Conservation (phyloP, 2,113 vertebrate genomes). For the Peromyscus polionotus region DNA sequence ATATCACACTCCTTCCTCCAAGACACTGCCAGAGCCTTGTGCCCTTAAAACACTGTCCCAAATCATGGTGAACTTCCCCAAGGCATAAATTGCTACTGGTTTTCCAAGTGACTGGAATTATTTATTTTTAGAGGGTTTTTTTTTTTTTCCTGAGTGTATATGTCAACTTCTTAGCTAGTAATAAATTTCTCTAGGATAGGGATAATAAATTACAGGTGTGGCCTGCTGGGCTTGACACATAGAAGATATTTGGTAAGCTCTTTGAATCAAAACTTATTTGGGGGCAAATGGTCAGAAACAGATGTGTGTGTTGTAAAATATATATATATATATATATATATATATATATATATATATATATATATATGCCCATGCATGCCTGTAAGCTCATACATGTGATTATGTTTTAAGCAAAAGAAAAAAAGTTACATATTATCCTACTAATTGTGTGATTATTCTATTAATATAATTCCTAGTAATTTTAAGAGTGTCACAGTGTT, state of each 20-base stretch:
- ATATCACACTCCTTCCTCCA: neutral
- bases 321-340: too few species aligned
- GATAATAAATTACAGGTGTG: slow-evolving; percentile 46
- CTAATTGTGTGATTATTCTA: neutral
- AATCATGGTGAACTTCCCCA: neutral
- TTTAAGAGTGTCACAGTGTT: neutral
- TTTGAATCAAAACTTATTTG: slow-evolving; percentile 47
- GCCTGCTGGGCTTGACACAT: neutral
- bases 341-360: neutral
- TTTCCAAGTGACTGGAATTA: neutral
- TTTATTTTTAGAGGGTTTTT: neutral
- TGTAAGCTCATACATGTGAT: neutral
- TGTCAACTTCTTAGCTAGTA: slow-evolving; percentile 52
- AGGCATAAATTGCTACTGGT: neutral
- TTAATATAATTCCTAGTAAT: neutral
- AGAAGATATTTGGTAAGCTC: slow-evolving; percentile 38
- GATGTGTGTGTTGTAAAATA: neutral
- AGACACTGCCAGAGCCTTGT: neutral
- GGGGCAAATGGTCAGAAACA: slow-evolving; percentile 24
- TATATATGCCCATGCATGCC: neutral
- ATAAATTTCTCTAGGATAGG: slow-evolving; percentile 57
- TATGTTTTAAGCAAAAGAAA: neutral
- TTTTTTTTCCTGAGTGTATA: neutral
- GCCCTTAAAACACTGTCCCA: neutral
- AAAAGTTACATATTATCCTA: neutral